phyloP scores from a whole-genome alignment of 2,113 vertebrate genomes.

The Oxygymnocypris stewartii region DNA sequence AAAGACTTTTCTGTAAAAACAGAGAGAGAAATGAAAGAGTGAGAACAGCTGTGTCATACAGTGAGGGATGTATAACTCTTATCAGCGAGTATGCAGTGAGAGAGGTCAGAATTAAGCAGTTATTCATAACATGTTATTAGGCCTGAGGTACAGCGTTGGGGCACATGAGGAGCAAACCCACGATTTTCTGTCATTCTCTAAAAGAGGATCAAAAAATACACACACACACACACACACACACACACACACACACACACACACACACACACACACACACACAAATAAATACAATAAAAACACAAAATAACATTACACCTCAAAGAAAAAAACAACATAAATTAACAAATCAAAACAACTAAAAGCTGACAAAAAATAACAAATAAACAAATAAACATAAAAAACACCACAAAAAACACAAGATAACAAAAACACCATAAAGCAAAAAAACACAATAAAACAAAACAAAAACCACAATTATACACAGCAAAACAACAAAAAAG shows the following conservation, averaged over 20 bases:
- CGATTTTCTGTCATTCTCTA: too few species aligned
- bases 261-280: too few species aligned
- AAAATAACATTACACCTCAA: too few species aligned
- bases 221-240: too few species aligned
- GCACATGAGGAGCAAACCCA: background rate
- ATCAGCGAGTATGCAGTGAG: background rate
- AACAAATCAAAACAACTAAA: too few species aligned
- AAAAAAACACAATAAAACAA: too few species aligned
- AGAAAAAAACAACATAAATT: background rate
- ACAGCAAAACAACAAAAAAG: too few species aligned
- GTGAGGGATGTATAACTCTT: conserved; percentile 20
- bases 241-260: too few species aligned
- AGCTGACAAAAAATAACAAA: background rate
- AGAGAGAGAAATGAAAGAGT: background rate
- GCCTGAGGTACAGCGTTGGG: background rate
- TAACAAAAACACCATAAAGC: background rate
- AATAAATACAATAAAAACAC: too few species aligned
- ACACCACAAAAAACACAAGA: background rate
- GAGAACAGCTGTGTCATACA: background rate
- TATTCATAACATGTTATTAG: background rate
- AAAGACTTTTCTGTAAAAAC: background rate
- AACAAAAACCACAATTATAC: too few species aligned
- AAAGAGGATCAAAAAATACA: too few species aligned
- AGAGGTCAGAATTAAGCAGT: background rate
- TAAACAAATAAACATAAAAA: background rate